phyloP scores from a whole-genome alignment of 1,140 invertebrate genomes.

The Magallana angulata region DNA sequence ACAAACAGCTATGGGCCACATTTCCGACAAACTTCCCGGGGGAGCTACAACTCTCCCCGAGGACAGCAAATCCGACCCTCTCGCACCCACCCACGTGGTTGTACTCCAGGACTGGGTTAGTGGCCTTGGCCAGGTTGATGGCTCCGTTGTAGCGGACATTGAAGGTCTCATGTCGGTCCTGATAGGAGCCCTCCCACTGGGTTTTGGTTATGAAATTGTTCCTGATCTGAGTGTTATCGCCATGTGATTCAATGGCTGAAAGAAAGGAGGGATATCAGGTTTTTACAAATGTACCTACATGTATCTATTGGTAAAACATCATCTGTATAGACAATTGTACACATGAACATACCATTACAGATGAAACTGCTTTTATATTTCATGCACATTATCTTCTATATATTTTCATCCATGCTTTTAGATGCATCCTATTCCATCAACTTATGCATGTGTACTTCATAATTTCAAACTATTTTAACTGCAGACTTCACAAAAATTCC shows the following conservation, averaged over 20 bases:
- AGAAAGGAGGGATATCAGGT: not conserved
- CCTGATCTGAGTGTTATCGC: slow-evolving; percentile 56
- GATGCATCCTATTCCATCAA: too few species aligned
- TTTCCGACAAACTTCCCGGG: slow-evolving; percentile 59
- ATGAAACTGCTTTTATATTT: too few species aligned
- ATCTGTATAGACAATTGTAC: too few species aligned
- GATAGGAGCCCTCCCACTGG: slow-evolving; percentile 67
- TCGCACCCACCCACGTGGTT: slow-evolving; percentile 73
- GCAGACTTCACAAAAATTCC: too few species aligned
- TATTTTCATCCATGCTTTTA: too few species aligned
- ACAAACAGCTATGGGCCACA: slow-evolving; percentile 54
- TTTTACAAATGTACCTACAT: too few species aligned
- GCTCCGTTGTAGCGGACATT: slow-evolving; percentile 67
- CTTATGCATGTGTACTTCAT: too few species aligned
- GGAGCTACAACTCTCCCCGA: slow-evolving; percentile 62
- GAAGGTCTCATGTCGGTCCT: slow-evolving; percentile 58
- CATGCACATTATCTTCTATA: too few species aligned
- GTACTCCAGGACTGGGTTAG: slow-evolving; percentile 58
- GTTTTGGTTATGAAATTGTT: slow-evolving; percentile 69
- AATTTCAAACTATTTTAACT: too few species aligned
- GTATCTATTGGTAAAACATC: too few species aligned
- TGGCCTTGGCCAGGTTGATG: slow-evolving; percentile 65
- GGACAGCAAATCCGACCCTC: slow-evolving; percentile 62
- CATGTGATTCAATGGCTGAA: slow-evolving; percentile 32
- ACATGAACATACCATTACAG: too few species aligned